Evolutionary conservation across 2,888 invertebrate species (phyloP).

Genomic region (Orthonychiurus folsomi): DNA sequence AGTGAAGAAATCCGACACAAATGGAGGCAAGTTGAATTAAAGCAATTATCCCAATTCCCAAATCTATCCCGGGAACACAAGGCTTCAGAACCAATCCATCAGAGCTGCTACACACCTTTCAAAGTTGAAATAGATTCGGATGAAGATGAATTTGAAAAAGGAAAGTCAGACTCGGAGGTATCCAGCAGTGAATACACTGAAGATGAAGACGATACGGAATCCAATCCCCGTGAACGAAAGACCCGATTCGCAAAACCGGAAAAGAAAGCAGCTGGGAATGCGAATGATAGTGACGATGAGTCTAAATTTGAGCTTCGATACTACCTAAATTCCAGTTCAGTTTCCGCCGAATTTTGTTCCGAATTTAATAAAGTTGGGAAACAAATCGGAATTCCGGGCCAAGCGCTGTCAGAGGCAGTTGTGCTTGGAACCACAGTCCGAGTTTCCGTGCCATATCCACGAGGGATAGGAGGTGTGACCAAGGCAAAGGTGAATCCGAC

Average conservation of each 20-base stretch:
- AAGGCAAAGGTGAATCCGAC: conserved; percentile 4
- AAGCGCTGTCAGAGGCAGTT: conserved; percentile 17
- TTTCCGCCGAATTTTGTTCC: conserved; percentile 28
- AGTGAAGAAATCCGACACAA: conserved; percentile 23
- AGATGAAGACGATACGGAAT: conserved; percentile 18
- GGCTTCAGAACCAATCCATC: conserved; percentile 22
- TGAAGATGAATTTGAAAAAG: conserved; percentile 14
- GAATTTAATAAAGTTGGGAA: conserved; percentile 31
- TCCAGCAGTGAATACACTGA: conserved; percentile 17
- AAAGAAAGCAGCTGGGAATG: background rate
- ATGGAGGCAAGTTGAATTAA: conserved; percentile 32
- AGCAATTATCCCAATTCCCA: conserved; percentile 25
- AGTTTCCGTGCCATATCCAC: conserved; percentile 20
- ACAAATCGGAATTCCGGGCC: conserved; percentile 17
- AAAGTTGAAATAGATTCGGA: conserved; percentile 22
- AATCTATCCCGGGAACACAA: conserved; percentile 21
- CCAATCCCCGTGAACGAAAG: conserved; percentile 13
- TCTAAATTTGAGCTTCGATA: conserved; percentile 48
- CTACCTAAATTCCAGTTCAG: conserved; percentile 53
- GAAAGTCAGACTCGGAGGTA: conserved; percentile 18
- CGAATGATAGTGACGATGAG: too few relatives aligned
- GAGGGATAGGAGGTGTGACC: conserved; percentile 9
- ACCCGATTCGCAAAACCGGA: too few relatives aligned
- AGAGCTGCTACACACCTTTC: conserved; percentile 33
- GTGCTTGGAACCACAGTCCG: conserved; percentile 33